These are phyloP conservation scores for Cryptotis parvus DNA, from an alignment of 2,113 vertebrate genomes.

Conservation along the genomic window DNA sequence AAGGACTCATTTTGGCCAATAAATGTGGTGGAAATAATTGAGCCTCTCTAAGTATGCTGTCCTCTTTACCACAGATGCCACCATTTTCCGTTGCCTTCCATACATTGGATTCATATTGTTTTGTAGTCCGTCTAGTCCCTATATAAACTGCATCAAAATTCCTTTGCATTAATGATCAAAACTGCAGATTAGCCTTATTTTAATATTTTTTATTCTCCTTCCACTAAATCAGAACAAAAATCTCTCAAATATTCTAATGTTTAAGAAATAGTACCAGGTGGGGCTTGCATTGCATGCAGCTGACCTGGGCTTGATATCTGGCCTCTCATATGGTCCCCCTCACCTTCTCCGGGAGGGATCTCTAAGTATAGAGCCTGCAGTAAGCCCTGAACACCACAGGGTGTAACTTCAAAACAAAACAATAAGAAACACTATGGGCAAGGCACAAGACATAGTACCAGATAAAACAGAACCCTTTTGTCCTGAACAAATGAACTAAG, in stretches of 20 bases:
- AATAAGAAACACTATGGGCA: background rate
- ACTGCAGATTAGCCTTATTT: conserved; percentile 11
- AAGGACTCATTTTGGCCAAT: background rate
- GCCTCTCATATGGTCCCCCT: no score
- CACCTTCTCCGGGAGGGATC: no score
- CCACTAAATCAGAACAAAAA: background rate
- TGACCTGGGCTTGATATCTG: no score
- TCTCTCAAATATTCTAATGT: conserved; percentile 33
- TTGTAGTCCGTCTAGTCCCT: background rate
- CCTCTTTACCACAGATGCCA: background rate
- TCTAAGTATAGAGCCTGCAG: no score
- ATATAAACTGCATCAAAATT: background rate
- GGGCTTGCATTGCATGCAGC: no score
- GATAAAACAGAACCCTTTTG: background rate
- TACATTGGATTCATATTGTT: background rate
- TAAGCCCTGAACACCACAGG: no score
- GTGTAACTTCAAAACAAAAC: no score
- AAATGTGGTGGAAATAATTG: background rate
- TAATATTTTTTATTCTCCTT: conserved; percentile 5
- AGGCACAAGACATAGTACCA: background rate
- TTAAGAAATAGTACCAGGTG: background rate
- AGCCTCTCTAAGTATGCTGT: background rate
- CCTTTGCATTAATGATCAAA: background rate
- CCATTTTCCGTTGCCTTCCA: background rate
- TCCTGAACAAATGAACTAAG: background rate